phyloP scores from a whole-genome alignment of 2,797 vertebrate species.

The Phataginus tetradactyla region DNA sequence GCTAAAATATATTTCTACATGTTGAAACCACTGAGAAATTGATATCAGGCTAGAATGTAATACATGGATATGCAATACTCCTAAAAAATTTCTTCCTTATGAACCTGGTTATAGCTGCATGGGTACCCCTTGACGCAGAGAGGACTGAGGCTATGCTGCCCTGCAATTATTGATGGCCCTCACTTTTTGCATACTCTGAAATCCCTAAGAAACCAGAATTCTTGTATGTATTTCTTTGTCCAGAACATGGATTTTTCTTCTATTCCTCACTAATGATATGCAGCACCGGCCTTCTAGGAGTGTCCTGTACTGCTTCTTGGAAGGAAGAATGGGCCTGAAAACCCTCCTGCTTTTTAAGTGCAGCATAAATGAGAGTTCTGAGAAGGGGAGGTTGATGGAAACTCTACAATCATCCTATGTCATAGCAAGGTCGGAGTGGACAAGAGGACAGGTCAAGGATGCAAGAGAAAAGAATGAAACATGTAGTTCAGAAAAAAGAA shows the following conservation, averaged over 20 bases:
- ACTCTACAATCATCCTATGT: neutral
- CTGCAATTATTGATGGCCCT: neutral
- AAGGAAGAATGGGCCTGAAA: neutral
- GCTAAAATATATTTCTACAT: constrained; percentile 28
- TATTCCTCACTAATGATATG: neutral
- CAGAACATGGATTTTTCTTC: neutral
- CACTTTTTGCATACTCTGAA: constrained; percentile 15
- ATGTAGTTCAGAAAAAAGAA: neutral
- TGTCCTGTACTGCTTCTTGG: neutral
- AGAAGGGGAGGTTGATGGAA: neutral
- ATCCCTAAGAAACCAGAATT: neutral
- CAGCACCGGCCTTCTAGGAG: neutral
- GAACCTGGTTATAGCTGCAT: neutral
- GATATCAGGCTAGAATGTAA: constrained; percentile 35
- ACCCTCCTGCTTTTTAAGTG: neutral
- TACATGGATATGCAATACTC: neutral
- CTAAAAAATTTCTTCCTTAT: constrained; percentile 16
- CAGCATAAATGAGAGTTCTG: neutral
- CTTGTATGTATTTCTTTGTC: neutral
- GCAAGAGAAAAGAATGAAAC: neutral
- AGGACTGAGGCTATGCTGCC: neutral
- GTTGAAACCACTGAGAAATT: constrained; percentile 23
- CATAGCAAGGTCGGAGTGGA: neutral
- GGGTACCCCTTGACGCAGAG: neutral
- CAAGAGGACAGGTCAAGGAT: neutral